A percentile compares a stretch with the other conserved stretches of the same genome.
phyloP scores from a whole-genome alignment of 2,888 invertebrate genomes.

The Drosophila seclusa region DNA sequence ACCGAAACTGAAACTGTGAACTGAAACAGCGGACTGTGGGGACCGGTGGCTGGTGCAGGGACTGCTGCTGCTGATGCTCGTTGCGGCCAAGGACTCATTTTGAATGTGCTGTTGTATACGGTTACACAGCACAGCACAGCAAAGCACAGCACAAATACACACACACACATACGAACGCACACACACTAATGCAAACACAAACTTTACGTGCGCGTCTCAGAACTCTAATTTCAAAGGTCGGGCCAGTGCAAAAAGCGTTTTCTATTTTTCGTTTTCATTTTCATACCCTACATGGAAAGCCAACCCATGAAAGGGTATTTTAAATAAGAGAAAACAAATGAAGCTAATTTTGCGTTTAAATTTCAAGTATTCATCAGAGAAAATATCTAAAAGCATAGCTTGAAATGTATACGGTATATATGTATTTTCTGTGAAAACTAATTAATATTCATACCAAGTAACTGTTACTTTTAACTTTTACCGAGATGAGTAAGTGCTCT shows the following conservation, averaged over 20 bases:
- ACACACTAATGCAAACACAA: constrained; percentile 41
- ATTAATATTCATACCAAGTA: background rate
- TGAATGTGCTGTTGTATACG: constrained; percentile 67
- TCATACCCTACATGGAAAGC: constrained; percentile 22
- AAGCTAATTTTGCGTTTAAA: background rate
- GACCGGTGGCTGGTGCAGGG: constrained; percentile 21
- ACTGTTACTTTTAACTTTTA: background rate
- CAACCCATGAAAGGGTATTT: background rate
- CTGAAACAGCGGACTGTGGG: constrained; percentile 12
- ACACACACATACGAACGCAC: constrained; percentile 14
- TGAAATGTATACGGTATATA: background rate
- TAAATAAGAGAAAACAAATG: background rate
- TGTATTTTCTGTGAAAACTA: background rate
- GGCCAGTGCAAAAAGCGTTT: constrained; percentile 50
- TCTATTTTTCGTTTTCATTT: constrained; percentile 42
- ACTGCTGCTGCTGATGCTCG: constrained; percentile 49
- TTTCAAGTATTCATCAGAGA: constrained; percentile 1
- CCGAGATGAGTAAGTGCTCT: background rate
- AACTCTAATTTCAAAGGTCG: constrained; percentile 79
- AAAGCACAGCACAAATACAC: constrained; percentile 6
- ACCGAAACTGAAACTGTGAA: constrained; percentile 27
- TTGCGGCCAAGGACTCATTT: constrained; percentile 79
- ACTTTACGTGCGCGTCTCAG: constrained; percentile 75
- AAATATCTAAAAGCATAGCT: background rate
- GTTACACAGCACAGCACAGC: constrained; percentile 13